Conservation (phyloP, 2,888 invertebrate genomes). For the Phaonia tiefii region DNA sequence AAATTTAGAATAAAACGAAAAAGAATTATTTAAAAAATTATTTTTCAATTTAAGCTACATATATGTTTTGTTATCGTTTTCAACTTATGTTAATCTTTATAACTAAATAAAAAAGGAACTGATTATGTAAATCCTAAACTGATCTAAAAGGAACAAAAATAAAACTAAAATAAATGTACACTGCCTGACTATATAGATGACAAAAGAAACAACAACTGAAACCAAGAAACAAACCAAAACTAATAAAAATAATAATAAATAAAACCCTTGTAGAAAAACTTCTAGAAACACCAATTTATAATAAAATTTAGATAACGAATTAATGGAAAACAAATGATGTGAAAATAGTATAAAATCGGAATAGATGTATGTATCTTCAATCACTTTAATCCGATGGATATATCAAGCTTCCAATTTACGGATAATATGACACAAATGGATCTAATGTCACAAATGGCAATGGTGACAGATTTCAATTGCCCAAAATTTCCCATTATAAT, state of each 20-base stretch:
- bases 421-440: too few relatives aligned
- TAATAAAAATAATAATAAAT: slow-evolving; percentile 31
- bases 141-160: slow-evolving; percentile 48
- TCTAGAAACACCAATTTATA: slow-evolving; percentile 56
- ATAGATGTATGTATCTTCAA: too few relatives aligned
- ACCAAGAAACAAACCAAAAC: slow-evolving; percentile 18
- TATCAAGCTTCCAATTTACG: too few relatives aligned
- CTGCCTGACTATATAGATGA: slow-evolving; percentile 56
- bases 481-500: too few relatives aligned
- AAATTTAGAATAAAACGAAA: slow-evolving; percentile 52
- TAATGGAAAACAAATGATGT: slow-evolving; percentile 22
- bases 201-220: slow-evolving; percentile 12
- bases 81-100: slow-evolving; percentile 37
- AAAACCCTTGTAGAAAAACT: slow-evolving; percentile 39
- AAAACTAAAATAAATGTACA: slow-evolving; percentile 50
- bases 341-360: too few relatives aligned
- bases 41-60: slow-evolving; percentile 26
- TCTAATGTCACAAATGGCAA: too few relatives aligned
- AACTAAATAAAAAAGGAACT: slow-evolving; percentile 54
- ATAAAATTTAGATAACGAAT: slow-evolving; percentile 46
- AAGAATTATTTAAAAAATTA: slow-evolving; percentile 9
- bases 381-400: too few relatives aligned
- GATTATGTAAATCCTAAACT: slow-evolving; percentile 64
- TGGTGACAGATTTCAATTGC: too few relatives aligned
- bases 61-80: slow-evolving; percentile 44